Evolutionary conservation across 2,888 invertebrate genomes (phyloP).

Genomic region (Hartigia nigra): DNA sequence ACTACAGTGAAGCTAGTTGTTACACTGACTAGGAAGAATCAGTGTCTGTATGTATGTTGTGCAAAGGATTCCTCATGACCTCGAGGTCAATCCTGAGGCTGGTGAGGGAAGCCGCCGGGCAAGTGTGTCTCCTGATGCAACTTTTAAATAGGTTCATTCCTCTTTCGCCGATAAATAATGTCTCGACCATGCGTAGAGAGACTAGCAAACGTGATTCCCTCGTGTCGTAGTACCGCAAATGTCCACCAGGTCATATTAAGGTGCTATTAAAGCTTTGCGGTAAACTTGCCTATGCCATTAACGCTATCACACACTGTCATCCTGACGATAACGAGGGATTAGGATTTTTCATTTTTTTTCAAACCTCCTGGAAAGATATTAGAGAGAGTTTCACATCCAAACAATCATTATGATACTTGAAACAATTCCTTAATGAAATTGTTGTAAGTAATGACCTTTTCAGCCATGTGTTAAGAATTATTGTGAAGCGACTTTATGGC

Average conservation of each 20-base stretch:
- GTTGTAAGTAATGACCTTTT: neutral
- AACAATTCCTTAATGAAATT: neutral
- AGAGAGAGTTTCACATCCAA: neutral
- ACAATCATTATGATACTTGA: neutral
- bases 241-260: neutral
- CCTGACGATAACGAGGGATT: neutral
- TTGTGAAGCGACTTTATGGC: neutral
- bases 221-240: neutral
- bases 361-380: neutral
- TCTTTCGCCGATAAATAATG: constrained; percentile 4
- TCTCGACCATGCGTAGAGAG: neutral
- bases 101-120: neutral
- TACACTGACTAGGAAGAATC: neutral
- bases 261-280: neutral
- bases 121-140: neutral
- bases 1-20: neutral
- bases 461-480: neutral
- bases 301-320: neutral
- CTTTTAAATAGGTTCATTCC: constrained; percentile 4
- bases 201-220: neutral
- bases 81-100: constrained; percentile 4
- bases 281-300: neutral
- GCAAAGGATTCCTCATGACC: neutral
- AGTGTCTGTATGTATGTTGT: neutral
- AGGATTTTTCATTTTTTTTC: neutral